Evolutionary conservation across 2,797 vertebrate species (phyloP).

Genomic region (Labeo calbasu): DNA sequence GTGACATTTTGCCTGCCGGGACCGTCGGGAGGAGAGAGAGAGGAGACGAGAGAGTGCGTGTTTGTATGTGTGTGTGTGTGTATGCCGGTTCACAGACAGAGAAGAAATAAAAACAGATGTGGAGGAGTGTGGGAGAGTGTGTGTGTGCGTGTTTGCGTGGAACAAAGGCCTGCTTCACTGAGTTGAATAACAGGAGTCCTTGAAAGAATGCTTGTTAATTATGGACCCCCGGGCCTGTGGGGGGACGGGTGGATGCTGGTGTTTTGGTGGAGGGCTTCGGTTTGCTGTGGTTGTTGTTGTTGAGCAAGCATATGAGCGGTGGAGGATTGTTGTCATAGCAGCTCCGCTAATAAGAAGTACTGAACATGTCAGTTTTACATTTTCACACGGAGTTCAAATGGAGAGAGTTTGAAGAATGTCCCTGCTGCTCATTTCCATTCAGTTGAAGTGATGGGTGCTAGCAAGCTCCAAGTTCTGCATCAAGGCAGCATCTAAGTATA

Average conservation of each 20-base stretch:
- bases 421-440: neutral
- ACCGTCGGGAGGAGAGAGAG: conserved; percentile 20
- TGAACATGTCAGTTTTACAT: neutral
- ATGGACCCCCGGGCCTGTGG: conserved; percentile 31
- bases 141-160: conserved; percentile 51
- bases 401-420: neutral
- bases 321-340: conserved; percentile 11
- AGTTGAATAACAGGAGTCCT: conserved; percentile 55
- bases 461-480: neutral
- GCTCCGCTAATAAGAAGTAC: neutral
- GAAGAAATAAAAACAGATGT: conserved; percentile 62
- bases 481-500: neutral
- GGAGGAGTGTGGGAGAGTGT: conserved; percentile 47
- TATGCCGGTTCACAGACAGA: conserved; percentile 46
- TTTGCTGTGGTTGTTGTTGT: conserved; percentile 45
- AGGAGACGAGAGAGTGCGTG: conserved; percentile 48
- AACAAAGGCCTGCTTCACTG: conserved; percentile 53
- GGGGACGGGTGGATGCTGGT: conserved; percentile 25
- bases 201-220: conserved; percentile 58
- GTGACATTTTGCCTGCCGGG: conserved; percentile 55
- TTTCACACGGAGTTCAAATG: neutral
- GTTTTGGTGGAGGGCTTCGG: conserved; percentile 16
- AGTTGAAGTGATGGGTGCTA: neutral
- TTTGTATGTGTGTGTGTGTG: conserved; percentile 32
- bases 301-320: conserved; percentile 20